Percentiles rank a stretch among this genome's conserved stretches.
phyloP scores from a whole-genome alignment of 2,797 vertebrate species.

The Mus minutoides region DNA sequence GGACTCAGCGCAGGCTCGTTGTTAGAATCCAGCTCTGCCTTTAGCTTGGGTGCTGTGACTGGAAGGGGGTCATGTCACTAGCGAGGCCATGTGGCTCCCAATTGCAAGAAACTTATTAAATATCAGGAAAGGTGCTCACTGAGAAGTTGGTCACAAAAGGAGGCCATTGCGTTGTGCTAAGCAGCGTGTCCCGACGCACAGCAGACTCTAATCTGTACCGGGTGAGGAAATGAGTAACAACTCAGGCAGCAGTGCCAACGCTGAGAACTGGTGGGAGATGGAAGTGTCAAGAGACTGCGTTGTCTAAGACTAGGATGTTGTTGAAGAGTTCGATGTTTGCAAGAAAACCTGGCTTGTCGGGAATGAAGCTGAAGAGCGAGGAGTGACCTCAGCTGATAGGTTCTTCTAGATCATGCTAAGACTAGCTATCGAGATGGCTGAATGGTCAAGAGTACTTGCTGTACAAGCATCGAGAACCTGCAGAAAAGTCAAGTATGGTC shows the following conservation, averaged over 20 bases:
- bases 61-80: not conserved
- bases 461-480: not conserved
- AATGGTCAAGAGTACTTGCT: too few species aligned
- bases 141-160: not conserved
- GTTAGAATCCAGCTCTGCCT: not conserved
- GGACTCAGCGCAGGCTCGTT: not conserved
- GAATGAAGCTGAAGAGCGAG: not conserved
- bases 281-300: not conserved
- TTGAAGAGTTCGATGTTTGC: not conserved
- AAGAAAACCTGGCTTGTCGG: not conserved
- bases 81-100: not conserved
- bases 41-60: not conserved
- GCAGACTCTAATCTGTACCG: not conserved
- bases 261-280: not conserved
- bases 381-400: not conserved
- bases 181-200: not conserved
- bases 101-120: not conserved
- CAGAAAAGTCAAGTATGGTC: not conserved
- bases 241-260: not conserved
- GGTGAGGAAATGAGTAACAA: rapidly evolving
- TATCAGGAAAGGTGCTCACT: not conserved
- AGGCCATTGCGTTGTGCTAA: not conserved
- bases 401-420: not conserved
- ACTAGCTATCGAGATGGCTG: not conserved
- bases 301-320: not conserved